Evolutionary conservation across 37 sponge, comb jelly and placozoan genomes (phyloP).

Genomic region (Beroe ovata): DNA sequence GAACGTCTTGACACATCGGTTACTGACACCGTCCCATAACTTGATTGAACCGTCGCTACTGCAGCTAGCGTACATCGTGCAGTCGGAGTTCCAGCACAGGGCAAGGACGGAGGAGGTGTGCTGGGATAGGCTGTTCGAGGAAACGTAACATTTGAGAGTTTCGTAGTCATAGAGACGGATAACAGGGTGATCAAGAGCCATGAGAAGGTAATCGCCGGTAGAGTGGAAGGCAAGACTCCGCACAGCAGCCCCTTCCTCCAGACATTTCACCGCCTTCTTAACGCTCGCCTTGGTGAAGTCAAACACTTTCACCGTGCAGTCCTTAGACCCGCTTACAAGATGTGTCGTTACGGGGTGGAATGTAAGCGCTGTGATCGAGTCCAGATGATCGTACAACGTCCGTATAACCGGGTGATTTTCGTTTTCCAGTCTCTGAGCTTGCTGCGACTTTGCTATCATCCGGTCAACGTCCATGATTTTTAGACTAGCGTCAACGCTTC

Average conservation of each 20-base stretch:
- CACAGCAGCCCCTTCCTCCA: slow-evolving; percentile 75
- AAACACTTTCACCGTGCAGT: slow-evolving; percentile 88
- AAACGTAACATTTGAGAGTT: slow-evolving; percentile 89
- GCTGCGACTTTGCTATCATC: slow-evolving; percentile 77
- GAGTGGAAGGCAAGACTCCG: slow-evolving; percentile 84
- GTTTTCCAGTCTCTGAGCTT: slow-evolving; percentile 71
- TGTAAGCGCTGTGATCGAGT: slow-evolving; percentile 79
- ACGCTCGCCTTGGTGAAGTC: slow-evolving; percentile 86
- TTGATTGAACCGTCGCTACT: slow-evolving; percentile 90
- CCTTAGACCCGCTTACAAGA: slow-evolving; percentile 85
- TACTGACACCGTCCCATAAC: slow-evolving; percentile 96
- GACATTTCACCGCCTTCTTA: slow-evolving; percentile 76
- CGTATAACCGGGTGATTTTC: slow-evolving; percentile 86
- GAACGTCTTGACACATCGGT: slow-evolving; percentile 85
- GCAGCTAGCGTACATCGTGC: slow-evolving; percentile 80
- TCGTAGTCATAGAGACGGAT: slow-evolving; percentile 88
- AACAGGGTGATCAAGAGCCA: slow-evolving; percentile 84
- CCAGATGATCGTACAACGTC: slow-evolving; percentile 86
- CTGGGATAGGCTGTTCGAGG: slow-evolving; percentile 86
- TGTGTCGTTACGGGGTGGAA: slow-evolving; percentile 89
- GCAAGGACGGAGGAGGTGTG: slow-evolving; percentile 81
- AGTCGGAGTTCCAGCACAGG: slow-evolving; percentile 76
- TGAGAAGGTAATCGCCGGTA: slow-evolving; percentile 86
- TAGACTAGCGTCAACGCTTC: slow-evolving; percentile 27
- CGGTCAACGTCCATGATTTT: slow-evolving; percentile 88